A percentile compares a stretch with the other conserved stretches of the same genome.
phyloP scores from a whole-genome alignment of 2,888 invertebrate species.

The Onchidella celtica region DNA sequence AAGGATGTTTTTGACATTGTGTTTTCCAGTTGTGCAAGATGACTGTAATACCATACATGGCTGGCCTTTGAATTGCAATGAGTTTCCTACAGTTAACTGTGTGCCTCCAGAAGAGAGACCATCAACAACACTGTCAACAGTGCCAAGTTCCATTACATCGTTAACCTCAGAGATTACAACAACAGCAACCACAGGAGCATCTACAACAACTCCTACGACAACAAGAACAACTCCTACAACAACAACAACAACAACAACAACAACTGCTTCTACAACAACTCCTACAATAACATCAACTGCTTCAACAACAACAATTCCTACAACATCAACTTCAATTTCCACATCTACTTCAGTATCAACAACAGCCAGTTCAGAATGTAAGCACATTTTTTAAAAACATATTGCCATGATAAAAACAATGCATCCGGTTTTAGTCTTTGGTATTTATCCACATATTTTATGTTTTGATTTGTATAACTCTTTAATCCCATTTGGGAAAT shows the following conservation, averaged over 20 bases:
- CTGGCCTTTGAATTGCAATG: slow-evolving; percentile 33
- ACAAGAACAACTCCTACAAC: too few species aligned
- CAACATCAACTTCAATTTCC: slow-evolving; percentile 19
- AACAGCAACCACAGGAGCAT: background rate
- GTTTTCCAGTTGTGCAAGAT: slow-evolving; percentile 36
- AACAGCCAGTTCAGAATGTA: too few species aligned
- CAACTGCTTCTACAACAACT: too few species aligned
- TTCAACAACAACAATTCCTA: background rate
- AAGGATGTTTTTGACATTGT: too few species aligned
- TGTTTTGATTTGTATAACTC: too few species aligned
- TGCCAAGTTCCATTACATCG: background rate
- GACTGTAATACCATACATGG: slow-evolving; percentile 12
- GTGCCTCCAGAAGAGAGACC: slow-evolving; percentile 1
- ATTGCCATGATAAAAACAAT: too few species aligned
- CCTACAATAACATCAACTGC: slow-evolving; percentile 5
- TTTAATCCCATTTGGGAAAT: too few species aligned
- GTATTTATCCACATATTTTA: too few species aligned
- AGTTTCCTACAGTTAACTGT: slow-evolving; percentile 24
- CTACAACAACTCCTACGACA: background rate
- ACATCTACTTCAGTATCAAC: too few species aligned
- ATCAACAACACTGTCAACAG: background rate
- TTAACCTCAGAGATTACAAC: background rate
- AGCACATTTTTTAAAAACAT: too few species aligned
- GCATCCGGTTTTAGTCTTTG: too few species aligned
- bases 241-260: too few species aligned